Evolutionary conservation across 2,888 invertebrate genomes (phyloP).

Genomic region (Caenorhabditis sp.): DNA sequence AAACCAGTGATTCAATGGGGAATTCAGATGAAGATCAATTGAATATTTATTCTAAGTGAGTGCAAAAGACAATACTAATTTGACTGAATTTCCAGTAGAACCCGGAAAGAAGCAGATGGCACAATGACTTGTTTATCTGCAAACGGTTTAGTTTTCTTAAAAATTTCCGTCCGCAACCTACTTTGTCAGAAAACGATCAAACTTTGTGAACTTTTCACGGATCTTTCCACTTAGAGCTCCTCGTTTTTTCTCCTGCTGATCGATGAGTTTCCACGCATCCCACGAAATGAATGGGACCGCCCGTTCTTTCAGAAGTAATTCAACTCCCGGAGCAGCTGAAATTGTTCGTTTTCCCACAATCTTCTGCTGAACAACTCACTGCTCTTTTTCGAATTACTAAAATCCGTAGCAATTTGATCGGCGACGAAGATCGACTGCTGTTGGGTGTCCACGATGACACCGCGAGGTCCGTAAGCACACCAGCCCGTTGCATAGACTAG

Average conservation of each 20-base stretch:
- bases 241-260: constrained; percentile 68
- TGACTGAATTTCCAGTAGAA: constrained; percentile 22
- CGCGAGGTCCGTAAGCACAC: constrained; percentile 76
- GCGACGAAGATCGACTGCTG: constrained; percentile 70
- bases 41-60: background rate
- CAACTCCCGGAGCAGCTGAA: constrained; percentile 37
- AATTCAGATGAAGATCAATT: background rate
- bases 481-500: constrained; percentile 72
- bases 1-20: background rate
- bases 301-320: constrained; percentile 50
- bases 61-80: background rate
- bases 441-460: constrained; percentile 77
- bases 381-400: constrained; percentile 16
- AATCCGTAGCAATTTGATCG: constrained; percentile 65
- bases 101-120: constrained; percentile 21
- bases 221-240: constrained; percentile 73
- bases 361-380: background rate
- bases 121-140: too few species aligned
- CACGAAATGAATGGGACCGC: constrained; percentile 68
- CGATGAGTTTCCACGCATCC: constrained; percentile 74
- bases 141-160: constrained; percentile 1
- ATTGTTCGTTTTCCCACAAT: background rate
- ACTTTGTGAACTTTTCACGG: constrained; percentile 71
- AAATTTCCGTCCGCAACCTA: background rate
- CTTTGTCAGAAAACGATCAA: constrained; percentile 45